Percentiles rank a stretch among this genome's conserved stretches.
Evolutionary conservation across 1,140 invertebrate species (phyloP).

Genomic region (Cecropterus lyciades): DNA sequence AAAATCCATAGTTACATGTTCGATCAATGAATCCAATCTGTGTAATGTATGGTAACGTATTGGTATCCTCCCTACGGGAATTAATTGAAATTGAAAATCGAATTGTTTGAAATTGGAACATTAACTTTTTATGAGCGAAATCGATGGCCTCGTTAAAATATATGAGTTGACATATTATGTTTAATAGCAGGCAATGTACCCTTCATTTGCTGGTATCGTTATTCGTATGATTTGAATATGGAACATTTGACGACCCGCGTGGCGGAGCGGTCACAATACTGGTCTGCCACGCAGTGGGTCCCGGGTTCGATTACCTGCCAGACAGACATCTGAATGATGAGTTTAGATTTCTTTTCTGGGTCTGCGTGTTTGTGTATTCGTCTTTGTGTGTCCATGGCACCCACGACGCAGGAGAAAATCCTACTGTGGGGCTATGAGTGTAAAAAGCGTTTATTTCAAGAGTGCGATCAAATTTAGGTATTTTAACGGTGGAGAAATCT

Average conservation of each 20-base stretch:
- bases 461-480: not conserved
- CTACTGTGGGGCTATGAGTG: too few relatives aligned
- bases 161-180: not conserved
- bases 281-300: too few relatives aligned
- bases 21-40: not conserved
- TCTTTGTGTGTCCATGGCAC: too few relatives aligned
- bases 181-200: not conserved
- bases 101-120: constrained; percentile 24
- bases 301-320: too few relatives aligned
- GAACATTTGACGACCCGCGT: too few relatives aligned
- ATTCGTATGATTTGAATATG: not conserved
- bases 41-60: constrained; percentile 2
- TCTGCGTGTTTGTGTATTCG: too few relatives aligned
- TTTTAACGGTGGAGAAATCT: not conserved
- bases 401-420: too few relatives aligned
- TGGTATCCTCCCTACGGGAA: not conserved
- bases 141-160: constrained; percentile 4
- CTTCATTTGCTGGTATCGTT: not conserved
- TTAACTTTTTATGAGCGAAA: constrained; percentile 19
- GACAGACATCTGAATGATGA: too few relatives aligned
- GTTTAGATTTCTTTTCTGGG: too few relatives aligned
- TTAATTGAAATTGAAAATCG: constrained; percentile 25
- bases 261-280: too few relatives aligned
- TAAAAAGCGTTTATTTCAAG: too few relatives aligned
- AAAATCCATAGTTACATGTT: not conserved